phyloP scores from a whole-genome alignment of 2,888 invertebrate species.

The Biston stratarius region DNA sequence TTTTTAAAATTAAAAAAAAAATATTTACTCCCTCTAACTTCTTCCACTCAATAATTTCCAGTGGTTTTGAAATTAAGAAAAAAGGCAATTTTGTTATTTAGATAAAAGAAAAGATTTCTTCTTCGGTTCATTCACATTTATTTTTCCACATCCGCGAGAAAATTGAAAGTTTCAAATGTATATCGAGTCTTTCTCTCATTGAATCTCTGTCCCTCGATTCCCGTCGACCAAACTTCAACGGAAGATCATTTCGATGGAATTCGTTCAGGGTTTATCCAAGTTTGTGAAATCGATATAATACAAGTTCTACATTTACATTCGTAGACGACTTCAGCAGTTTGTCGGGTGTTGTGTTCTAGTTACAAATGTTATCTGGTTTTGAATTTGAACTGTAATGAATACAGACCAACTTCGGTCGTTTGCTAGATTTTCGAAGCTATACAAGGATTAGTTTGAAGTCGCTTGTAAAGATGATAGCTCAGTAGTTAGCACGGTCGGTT shows the following conservation, averaged over 20 bases:
- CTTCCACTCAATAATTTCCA: no score
- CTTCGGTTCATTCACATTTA: constrained; percentile 1
- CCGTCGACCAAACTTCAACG: constrained; percentile 10
- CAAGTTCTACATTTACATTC: constrained; percentile 16
- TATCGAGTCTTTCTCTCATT: constrained; percentile 11
- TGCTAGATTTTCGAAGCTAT: no score
- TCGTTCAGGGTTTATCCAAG: constrained; percentile 15
- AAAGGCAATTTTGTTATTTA: neutral
- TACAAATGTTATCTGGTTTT: neutral
- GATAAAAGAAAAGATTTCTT: neutral
- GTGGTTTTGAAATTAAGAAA: no score
- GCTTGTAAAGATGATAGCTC: no score
- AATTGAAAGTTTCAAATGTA: constrained; percentile 30
- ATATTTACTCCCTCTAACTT: no score
- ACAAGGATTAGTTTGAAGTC: no score
- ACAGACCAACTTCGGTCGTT: neutral
- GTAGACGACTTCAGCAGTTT: constrained; percentile 8
- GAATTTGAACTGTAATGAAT: neutral
- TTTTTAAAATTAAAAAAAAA: no score
- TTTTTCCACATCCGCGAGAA: constrained; percentile 15
- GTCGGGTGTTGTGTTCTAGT: constrained; percentile 19
- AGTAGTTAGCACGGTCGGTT: no score
- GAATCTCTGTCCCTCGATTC: constrained; percentile 13
- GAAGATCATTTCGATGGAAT: constrained; percentile 15
- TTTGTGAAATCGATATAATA: constrained; percentile 15